Percentiles rank a stretch among this genome's conserved stretches.
phyloP scores from a whole-genome alignment of 2,888 invertebrate genomes.

The Andrena bucephala region DNA sequence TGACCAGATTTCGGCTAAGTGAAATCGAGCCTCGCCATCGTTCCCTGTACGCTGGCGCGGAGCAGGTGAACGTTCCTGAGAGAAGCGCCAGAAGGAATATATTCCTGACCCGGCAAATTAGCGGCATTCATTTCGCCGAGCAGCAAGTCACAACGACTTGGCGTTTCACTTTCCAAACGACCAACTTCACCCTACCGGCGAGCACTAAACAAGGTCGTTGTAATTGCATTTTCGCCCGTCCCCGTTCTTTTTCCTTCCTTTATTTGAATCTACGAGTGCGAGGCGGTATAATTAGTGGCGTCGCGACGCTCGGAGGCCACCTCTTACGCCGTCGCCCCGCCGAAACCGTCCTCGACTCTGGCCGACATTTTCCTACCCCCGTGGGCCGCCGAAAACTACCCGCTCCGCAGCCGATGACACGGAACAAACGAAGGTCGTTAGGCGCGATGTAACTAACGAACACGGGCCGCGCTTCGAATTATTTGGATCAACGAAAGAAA shows the following conservation, averaged over 20 bases:
- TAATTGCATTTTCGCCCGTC: slow-evolving; percentile 64
- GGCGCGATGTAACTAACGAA: slow-evolving; percentile 38
- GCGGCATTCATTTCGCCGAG: slow-evolving; percentile 1
- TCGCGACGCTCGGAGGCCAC: slow-evolving; percentile 50
- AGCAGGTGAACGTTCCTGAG: too few relatives aligned
- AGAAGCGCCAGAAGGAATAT: neutral
- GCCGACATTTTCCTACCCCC: neutral
- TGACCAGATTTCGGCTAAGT: too few relatives aligned
- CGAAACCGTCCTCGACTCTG: slow-evolving; percentile 8
- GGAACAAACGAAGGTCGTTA: slow-evolving; percentile 42
- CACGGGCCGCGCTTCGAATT: slow-evolving; percentile 4
- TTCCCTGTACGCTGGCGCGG: too few relatives aligned
- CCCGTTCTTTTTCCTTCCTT: slow-evolving; percentile 39
- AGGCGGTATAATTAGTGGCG: slow-evolving; percentile 59
- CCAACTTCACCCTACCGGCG: slow-evolving; percentile 34
- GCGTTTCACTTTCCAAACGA: slow-evolving; percentile 51
- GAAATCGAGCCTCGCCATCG: too few relatives aligned
- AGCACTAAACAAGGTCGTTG: slow-evolving; percentile 64
- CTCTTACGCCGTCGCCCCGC: slow-evolving; percentile 19
- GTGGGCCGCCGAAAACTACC: neutral
- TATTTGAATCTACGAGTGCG: slow-evolving; percentile 41
- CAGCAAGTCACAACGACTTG: neutral
- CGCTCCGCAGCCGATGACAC: neutral
- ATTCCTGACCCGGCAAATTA: slow-evolving; percentile 8
- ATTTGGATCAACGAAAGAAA: slow-evolving; percentile 8